Evolutionary conservation across 2,113 vertebrate genomes (phyloP).

Genomic region (Edolisoma coerulescens): DNA sequence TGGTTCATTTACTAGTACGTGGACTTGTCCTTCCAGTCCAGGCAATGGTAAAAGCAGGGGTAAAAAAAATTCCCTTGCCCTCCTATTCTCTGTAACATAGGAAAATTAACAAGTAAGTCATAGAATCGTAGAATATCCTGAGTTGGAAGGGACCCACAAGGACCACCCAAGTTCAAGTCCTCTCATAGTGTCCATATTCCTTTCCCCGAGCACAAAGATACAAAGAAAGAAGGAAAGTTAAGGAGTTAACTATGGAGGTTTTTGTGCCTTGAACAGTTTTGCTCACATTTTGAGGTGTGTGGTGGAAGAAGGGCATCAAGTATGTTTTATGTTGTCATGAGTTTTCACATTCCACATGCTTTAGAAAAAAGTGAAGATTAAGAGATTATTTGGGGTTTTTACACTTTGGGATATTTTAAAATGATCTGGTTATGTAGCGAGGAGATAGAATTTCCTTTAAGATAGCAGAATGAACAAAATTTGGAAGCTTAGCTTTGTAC

Average conservation of each 20-base stretch:
- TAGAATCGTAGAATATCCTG: background rate
- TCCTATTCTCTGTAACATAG: background rate
- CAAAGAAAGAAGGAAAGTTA: background rate
- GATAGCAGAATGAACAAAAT: background rate
- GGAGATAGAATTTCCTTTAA: background rate
- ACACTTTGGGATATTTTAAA: background rate
- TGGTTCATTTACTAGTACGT: background rate
- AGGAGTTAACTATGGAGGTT: background rate
- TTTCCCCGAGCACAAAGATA: background rate
- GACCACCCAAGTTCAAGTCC: background rate
- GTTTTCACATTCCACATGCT: background rate
- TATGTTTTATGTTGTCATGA: background rate
- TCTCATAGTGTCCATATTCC: background rate
- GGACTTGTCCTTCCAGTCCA: background rate
- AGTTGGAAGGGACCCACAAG: background rate
- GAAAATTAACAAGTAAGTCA: background rate
- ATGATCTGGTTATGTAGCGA: background rate
- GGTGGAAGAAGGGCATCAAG: background rate
- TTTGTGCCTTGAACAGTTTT: background rate
- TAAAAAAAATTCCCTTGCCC: background rate
- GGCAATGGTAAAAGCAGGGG: background rate
- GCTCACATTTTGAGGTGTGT: background rate
- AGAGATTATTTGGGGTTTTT: background rate
- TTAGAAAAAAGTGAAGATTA: background rate
- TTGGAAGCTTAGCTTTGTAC: background rate